Evolutionary conservation across 1,140 invertebrate species (phyloP).

Genomic region (Chionoecetes opilio): DNA sequence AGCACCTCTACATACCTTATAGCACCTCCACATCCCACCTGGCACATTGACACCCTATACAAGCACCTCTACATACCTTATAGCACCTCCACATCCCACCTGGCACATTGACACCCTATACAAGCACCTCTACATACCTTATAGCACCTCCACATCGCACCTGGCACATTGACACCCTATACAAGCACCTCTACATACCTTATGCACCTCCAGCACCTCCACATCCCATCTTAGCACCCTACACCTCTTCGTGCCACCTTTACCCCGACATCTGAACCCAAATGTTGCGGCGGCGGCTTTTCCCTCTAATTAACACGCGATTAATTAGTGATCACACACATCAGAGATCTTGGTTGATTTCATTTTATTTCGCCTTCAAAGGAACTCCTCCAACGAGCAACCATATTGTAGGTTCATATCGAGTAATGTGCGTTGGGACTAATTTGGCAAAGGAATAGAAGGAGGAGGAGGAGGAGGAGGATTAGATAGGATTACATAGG

Average conservation of each 20-base stretch:
- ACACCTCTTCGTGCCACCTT: background rate
- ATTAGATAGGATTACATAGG: no score
- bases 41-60: no score
- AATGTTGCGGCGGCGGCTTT: conserved; percentile 32
- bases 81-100: no score
- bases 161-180: no score
- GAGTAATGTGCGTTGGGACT: background rate
- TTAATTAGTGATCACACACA: conserved; percentile 45
- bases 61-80: no score
- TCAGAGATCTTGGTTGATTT: conserved; percentile 45
- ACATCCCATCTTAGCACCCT: background rate
- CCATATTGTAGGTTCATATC: conserved; percentile 32
- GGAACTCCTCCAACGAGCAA: conserved; percentile 45
- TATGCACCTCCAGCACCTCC: no score
- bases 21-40: no score
- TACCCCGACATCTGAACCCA: background rate
- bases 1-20: no score
- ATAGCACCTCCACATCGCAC: no score
- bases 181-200: no score
- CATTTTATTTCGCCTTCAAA: conserved; percentile 49
- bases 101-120: no score
- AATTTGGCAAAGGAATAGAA: background rate
- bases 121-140: no score
- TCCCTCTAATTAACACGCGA: conserved; percentile 48
- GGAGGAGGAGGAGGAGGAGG: background rate